Evolutionary conservation across 2,797 vertebrate species (phyloP), one percentile per base, ranked within the genome.

Genomic region (Melanotaenia boesemani): DNA sequence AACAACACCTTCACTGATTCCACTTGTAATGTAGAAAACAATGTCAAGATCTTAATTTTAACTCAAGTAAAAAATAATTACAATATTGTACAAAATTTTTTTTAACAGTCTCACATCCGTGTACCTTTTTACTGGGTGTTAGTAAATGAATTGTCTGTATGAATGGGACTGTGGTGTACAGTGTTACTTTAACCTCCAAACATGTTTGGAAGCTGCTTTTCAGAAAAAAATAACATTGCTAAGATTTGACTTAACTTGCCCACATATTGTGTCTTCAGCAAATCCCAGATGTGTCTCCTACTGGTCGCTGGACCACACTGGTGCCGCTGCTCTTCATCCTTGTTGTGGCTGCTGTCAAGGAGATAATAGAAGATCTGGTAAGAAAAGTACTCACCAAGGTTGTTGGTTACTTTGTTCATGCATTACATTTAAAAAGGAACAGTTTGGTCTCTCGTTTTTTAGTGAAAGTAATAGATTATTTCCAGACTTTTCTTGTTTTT

Each of bases 201-300:
- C 6, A 26, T 18, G 13, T 8, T 0, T 4, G 1, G 15, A 54
- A 37, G 13, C 1, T 24, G 34, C 5, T 54, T 62, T 60, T 52
- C 18, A 62, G 6, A 30, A 36, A 34, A 18, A 52, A 2, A 41
- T 6, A 28, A 15, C 13, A 30, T 30, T 56, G 54, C 7, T 1
- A 13, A 44, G 2, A 68, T 44, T 44, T 48, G 6, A 16, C 65
- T 48, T 66, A 56, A 8, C 56, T 28, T 63, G 22, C 1, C 20
- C 6, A 54, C 54, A 0, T 60, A 74, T 12, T 67, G 4, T 63
- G 57, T 79, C 79, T 78, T 83, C 70, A 99, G 98, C 98, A 99
- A 99, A 99, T 99, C 86, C 98, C 98, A 70, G 97, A 99, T 86
- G 98, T 99, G 46, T 99, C 98, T 28, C 98, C 98, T 24, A 99